Evolutionary conservation across 2,797 vertebrate genomes (phyloP).

Genomic region (Amniataba percoides): DNA sequence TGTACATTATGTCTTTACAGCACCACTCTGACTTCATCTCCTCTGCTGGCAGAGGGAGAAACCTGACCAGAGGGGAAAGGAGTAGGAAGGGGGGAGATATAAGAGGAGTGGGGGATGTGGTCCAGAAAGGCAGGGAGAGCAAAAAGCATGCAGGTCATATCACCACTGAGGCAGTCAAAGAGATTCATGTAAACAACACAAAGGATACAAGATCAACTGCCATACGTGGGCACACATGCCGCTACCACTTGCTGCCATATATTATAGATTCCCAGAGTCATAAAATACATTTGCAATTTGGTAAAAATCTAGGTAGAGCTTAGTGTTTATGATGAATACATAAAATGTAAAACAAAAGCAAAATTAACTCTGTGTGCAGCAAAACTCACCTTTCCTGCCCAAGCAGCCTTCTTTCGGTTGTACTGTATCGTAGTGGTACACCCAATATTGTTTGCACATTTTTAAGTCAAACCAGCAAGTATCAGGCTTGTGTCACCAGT

Average conservation of each 20-base stretch:
- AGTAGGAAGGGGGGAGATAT: constrained; percentile 21
- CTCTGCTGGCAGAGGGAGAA: constrained; percentile 38
- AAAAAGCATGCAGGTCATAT: constrained; percentile 33
- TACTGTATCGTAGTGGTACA: too few relatives aligned
- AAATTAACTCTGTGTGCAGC: too few relatives aligned
- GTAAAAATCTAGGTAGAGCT: neutral
- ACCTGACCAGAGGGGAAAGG: constrained; percentile 48
- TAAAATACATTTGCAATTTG: neutral
- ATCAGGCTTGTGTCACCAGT: neutral
- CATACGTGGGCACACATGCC: too few relatives aligned
- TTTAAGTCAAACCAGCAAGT: neutral
- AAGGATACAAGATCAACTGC: neutral
- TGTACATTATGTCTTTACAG: constrained; percentile 75
- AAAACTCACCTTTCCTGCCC: too few relatives aligned
- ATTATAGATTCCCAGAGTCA: neutral
- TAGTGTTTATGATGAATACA: neutral
- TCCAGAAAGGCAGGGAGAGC: constrained; percentile 17
- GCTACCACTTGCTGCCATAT: neutral
- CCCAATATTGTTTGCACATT: too few relatives aligned
- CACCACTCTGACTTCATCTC: constrained; percentile 52
- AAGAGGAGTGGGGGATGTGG: constrained; percentile 42
- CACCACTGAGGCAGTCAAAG: neutral
- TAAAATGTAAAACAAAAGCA: neutral
- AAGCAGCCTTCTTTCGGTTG: neutral
- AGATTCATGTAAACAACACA: constrained; percentile 3